Percentiles rank a stretch among this genome's conserved stretches.
phyloP scores from a whole-genome alignment of 2,113 vertebrate genomes.

The Cavia aperea region DNA sequence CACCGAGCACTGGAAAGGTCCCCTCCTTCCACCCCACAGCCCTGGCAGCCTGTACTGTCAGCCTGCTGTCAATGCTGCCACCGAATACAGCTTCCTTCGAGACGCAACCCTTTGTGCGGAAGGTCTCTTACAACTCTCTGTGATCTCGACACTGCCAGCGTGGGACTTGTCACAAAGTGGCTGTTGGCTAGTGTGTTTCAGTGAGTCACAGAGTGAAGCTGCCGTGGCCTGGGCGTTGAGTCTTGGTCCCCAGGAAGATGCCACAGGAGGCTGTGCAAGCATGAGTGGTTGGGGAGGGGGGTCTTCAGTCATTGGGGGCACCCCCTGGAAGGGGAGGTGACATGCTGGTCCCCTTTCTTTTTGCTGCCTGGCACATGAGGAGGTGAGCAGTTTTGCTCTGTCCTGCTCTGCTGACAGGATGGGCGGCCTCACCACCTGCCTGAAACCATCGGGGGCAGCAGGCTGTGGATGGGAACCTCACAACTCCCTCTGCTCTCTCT shows the following conservation, averaged over 20 bases:
- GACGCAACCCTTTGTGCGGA: not conserved
- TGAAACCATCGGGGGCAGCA: accelerated
- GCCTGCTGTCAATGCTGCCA: not conserved
- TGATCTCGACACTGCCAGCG: not conserved
- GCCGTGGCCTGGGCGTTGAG: not conserved
- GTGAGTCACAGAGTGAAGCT: not conserved
- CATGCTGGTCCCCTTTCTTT: not conserved
- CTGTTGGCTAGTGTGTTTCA: not conserved
- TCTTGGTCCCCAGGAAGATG: not conserved
- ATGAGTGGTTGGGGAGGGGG: not conserved
- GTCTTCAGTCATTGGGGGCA: no score
- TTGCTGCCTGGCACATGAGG: not conserved
- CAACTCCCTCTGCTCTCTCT: not conserved
- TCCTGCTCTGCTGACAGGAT: no score
- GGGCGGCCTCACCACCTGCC: no score
- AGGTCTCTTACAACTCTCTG: not conserved
- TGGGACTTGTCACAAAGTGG: not conserved
- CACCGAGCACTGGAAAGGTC: accelerated
- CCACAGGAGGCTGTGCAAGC: not conserved
- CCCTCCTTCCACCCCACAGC: no score
- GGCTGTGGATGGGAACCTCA: not conserved
- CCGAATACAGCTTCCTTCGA: accelerated
- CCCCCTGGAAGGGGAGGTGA: not conserved
- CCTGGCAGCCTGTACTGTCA: accelerated
- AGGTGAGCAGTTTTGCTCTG: not conserved